Percentiles rank a stretch among this genome's conserved stretches.
phyloP scores from a whole-genome alignment of 2,113 vertebrate species.

The Equus quagga region DNA sequence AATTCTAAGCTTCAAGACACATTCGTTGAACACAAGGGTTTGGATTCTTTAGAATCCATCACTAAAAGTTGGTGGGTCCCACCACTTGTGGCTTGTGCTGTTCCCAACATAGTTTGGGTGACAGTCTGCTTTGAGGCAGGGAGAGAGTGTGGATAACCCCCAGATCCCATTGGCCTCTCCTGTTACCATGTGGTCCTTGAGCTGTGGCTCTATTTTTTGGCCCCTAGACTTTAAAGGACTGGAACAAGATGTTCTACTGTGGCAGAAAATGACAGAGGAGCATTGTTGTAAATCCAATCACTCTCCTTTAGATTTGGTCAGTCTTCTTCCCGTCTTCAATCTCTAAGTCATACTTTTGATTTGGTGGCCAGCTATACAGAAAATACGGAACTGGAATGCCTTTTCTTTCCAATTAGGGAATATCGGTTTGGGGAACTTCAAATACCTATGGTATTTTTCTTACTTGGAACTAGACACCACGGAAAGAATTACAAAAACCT shows the following conservation, averaged over 20 bases:
- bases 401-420: neutral
- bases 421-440: neutral
- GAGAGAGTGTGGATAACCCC: neutral
- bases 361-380: neutral
- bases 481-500: neutral
- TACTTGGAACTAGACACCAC: neutral
- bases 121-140: neutral
- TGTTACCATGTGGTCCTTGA: neutral
- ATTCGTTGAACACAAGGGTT: neutral
- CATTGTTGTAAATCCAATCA: neutral
- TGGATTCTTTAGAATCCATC: neutral
- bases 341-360: neutral
- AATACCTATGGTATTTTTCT: neutral
- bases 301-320: neutral
- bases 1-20: neutral
- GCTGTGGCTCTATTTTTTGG: neutral
- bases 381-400: neutral
- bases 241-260: neutral
- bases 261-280: neutral
- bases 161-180: neutral
- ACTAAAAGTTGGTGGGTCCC: neutral
- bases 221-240: neutral
- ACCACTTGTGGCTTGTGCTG: neutral
- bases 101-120: neutral
- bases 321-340: neutral